A percentile compares a stretch with the other conserved stretches of the same genome.
These are phyloP conservation scores for Agapornis roseicollis DNA, from an alignment of 2,113 vertebrate genomes.

Conservation along the genomic window DNA sequence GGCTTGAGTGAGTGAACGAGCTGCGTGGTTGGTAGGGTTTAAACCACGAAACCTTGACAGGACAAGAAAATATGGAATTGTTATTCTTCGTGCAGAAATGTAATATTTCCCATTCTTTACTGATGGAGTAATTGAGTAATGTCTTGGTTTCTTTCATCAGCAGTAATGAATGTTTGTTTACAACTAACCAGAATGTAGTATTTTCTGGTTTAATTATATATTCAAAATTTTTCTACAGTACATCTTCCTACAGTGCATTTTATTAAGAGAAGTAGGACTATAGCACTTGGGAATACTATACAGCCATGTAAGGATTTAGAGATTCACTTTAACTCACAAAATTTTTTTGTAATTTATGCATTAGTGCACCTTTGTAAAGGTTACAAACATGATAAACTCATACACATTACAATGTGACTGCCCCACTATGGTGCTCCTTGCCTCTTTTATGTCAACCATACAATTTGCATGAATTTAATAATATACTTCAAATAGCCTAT, in stretches of 20 bases:
- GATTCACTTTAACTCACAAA: background rate
- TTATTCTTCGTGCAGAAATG: background rate
- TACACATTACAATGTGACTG: background rate
- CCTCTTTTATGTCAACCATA: background rate
- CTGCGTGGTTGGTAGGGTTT: no score
- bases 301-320: background rate
- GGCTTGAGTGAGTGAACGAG: no score
- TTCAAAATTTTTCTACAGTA: background rate
- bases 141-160: background rate
- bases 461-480: background rate
- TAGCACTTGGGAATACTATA: background rate
- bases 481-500: background rate
- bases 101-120: background rate
- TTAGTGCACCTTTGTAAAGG: slow-evolving; percentile 10
- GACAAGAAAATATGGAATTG: background rate
- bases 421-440: background rate
- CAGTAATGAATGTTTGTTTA: background rate
- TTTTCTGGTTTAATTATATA: background rate
- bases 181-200: background rate
- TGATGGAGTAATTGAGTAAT: background rate
- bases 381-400: slow-evolving; percentile 10
- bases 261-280: background rate
- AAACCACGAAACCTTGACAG: no score
- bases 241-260: background rate
- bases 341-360: slow-evolving; percentile 22